Base-by-base conservation (phyloP, 2,888 invertebrate species). In the Stomorhina lunata region DNA sequence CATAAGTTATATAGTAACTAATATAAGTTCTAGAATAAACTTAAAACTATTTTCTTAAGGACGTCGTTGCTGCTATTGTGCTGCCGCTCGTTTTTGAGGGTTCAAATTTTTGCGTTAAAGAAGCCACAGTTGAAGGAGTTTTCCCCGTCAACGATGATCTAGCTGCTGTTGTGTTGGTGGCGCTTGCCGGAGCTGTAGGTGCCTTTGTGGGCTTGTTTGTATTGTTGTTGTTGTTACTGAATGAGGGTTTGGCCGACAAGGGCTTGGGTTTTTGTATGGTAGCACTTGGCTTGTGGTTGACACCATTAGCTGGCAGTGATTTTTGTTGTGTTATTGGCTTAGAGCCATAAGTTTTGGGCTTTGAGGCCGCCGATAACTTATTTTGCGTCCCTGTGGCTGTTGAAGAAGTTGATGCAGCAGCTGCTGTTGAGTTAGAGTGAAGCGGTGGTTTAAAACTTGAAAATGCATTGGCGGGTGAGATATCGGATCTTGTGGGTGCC, bases 401-500 rank as follows among this genome's bases (percentile, higher is more conserved):
- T 7, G 72, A 25, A n/a, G 73, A 25, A 5, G 65, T 37, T 17
- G 27, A 17, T 57, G 75, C 15, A 20, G 34, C 12, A 6, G 29
- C 55, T n/a, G 20, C 53, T 76, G 65, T 63, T 29, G 84, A 40
- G 15, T 72, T 34, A 57, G 84, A 68, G 53, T 77, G 22, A 48
- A 84, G 68, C 57, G 78, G 55, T 32, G 91, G 90, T 82, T 90
- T 91, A 78, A 91, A 91, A 85, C 91, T 91, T 65, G 90, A 90
- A 79, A 91, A 88, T 27, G 90, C 86, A 15, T 87, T 87, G 10
- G 89, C 85, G n/a, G 89, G 87, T 6, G 89, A 86, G 55, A 87
- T 84, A 75, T 91, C 90, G 4, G 91, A 87, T 59, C 90, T 88
- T 5, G 89, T 90, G 43, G 90, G 91, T 0, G 92, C 90, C 20